phyloP scores from a whole-genome alignment of 1,140 invertebrate species.

The Hyphantria cunea region DNA sequence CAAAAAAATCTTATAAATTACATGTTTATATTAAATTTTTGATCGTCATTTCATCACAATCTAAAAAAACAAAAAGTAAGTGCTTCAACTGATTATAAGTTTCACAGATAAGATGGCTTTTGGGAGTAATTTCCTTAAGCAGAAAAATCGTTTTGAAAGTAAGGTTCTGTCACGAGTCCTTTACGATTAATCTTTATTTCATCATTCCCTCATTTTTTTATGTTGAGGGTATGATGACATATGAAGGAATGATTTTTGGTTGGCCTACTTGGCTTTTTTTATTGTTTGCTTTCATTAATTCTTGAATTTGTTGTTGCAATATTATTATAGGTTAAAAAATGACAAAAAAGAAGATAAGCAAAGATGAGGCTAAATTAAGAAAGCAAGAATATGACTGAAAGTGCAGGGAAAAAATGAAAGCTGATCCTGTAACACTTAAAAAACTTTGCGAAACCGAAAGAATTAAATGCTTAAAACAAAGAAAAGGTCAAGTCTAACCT shows the following conservation, averaged over 20 bases:
- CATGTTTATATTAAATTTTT: constrained; percentile 25
- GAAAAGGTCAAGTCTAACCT: constrained; percentile 16
- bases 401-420: constrained; percentile 18
- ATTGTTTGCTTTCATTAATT: constrained; percentile 20
- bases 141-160: constrained; percentile 3
- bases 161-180: constrained; percentile 33
- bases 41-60: constrained; percentile 37
- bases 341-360: constrained; percentile 24
- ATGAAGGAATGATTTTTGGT: constrained; percentile 31
- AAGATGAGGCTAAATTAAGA: constrained; percentile 24
- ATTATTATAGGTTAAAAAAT: neutral
- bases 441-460: constrained; percentile 18
- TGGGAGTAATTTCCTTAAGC: constrained; percentile 19
- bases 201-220: constrained; percentile 37
- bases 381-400: constrained; percentile 10
- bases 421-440: constrained; percentile 8
- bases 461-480: constrained; percentile 10
- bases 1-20: constrained; percentile 29
- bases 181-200: constrained; percentile 35
- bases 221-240: constrained; percentile 38
- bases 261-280: constrained; percentile 17
- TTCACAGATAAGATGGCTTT: constrained; percentile 29
- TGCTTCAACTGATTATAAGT: constrained; percentile 32
- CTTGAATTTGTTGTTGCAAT: constrained; percentile 26
- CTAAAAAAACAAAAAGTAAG: constrained; percentile 32